Evolutionary conservation across 2,888 invertebrate species (phyloP).

Genomic region (Phytoseiulus persimilis): DNA sequence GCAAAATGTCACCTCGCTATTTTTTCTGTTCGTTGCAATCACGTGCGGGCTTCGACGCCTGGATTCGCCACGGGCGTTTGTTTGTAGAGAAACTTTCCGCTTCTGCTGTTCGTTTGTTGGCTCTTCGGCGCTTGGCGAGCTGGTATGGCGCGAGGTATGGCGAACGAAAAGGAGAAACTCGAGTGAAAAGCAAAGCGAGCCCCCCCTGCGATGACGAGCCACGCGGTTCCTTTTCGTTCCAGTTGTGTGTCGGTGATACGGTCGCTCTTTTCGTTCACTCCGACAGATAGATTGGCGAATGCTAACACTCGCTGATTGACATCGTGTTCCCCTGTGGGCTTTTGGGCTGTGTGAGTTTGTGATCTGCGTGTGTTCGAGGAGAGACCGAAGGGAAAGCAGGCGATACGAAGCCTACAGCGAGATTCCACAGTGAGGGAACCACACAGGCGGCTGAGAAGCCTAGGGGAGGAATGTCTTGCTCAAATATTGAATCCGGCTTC

Average conservation of each 20-base stretch:
- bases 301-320: background rate
- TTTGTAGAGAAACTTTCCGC: background rate
- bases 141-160: background rate
- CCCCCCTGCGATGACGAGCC: background rate
- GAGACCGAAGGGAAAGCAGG: background rate
- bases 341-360: slow-evolving; percentile 5
- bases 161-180: background rate
- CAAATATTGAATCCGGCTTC: background rate
- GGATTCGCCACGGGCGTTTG: background rate
- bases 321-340: background rate
- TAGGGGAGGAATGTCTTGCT: background rate
- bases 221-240: background rate
- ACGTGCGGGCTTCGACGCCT: background rate
- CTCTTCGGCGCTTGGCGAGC: background rate
- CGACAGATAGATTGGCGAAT: background rate
- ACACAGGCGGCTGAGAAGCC: background rate
- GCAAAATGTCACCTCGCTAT: background rate
- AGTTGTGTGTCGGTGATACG: background rate
- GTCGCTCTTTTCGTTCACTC: background rate
- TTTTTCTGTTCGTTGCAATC: background rate
- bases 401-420: background rate
- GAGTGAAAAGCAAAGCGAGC: background rate
- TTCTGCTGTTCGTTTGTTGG: background rate
- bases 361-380: background rate
- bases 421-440: background rate